Evolutionary conservation across 2,888 invertebrate genomes (phyloP).

Genomic region (Pheosia gnoma): DNA sequence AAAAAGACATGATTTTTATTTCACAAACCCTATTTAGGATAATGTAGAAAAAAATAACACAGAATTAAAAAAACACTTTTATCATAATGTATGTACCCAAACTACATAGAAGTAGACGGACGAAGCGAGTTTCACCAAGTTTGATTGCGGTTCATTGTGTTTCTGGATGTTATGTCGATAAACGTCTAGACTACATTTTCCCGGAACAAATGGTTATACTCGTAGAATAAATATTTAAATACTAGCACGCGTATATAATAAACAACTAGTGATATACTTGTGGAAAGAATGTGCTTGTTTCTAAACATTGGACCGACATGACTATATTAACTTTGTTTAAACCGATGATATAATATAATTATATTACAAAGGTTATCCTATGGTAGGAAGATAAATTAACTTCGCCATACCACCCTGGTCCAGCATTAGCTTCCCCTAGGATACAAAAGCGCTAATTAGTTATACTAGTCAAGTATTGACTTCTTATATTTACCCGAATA

Average conservation of each 20-base stretch:
- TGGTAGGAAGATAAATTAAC: no score
- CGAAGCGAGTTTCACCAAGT: conserved; percentile 52
- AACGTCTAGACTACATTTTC: conserved; percentile 21
- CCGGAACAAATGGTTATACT: conserved; percentile 20
- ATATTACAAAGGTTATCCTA: no score
- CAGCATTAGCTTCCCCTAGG: no score
- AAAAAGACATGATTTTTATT: no score
- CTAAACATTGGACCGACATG: background rate
- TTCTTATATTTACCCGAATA: no score
- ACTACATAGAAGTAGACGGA: conserved; percentile 44
- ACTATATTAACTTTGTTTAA: no score
- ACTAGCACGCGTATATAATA: background rate
- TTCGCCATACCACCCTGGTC: no score
- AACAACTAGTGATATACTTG: background rate
- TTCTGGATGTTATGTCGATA: conserved; percentile 32
- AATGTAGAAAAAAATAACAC: background rate
- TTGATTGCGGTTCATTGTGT: conserved; percentile 59
- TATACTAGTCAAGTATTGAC: no score
- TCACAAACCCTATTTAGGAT: no score
- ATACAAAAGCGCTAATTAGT: no score
- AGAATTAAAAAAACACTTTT: conserved; percentile 12
- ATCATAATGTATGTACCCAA: conserved; percentile 39
- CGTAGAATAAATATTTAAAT: conserved; percentile 9
- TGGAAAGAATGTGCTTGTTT: background rate
- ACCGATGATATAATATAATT: no score